These are phyloP conservation scores for Peromyscus californicus DNA, from an alignment of 2,113 vertebrate species.

Conservation along the genomic window DNA sequence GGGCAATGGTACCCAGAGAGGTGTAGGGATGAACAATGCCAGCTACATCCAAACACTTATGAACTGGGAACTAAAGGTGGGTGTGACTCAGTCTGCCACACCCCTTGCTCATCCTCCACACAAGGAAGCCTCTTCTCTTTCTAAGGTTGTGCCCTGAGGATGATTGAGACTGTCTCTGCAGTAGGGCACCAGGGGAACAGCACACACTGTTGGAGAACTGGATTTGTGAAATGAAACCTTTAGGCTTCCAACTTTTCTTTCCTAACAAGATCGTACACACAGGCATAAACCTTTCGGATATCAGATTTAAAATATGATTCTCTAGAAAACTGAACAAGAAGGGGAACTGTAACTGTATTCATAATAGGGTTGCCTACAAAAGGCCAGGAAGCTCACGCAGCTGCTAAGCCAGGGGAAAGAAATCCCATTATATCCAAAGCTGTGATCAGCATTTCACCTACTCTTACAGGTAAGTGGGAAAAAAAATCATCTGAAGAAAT, in stretches of 20 bases:
- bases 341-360: background rate
- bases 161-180: background rate
- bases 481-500: background rate
- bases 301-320: background rate
- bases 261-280: background rate
- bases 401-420: background rate
- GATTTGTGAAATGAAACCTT: background rate
- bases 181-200: background rate
- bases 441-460: background rate
- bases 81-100: background rate
- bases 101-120: too few species aligned
- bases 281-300: background rate
- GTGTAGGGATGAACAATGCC: background rate
- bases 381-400: background rate
- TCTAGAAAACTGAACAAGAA: background rate
- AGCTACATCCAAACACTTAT: background rate
- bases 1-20: background rate
- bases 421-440: background rate
- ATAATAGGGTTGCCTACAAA: background rate
- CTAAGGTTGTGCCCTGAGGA: background rate
- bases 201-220: background rate
- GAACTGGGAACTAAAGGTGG: background rate
- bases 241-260: background rate
- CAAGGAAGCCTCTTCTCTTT: background rate
- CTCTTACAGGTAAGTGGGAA: background rate